phyloP scores from a whole-genome alignment of 2,888 invertebrate genomes.

The Platerodrilus igneus region DNA sequence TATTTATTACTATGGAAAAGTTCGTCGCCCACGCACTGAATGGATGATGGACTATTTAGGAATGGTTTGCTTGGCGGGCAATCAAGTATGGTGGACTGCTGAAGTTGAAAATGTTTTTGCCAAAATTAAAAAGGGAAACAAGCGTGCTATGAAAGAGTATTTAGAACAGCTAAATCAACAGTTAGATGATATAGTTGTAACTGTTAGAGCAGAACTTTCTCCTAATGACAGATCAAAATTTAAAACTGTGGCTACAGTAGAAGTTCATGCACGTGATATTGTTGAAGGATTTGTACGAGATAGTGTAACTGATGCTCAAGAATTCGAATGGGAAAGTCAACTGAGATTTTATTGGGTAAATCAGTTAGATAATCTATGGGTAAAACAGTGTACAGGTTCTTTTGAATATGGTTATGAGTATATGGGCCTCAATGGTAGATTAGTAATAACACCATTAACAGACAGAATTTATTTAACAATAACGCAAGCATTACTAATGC shows the following conservation, averaged over 20 bases:
- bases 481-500: constrained; percentile 88
- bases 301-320: constrained; percentile 76
- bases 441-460: constrained; percentile 89
- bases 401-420: constrained; percentile 95
- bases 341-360: constrained; percentile 88
- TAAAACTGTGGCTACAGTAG: constrained; percentile 83
- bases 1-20: constrained; percentile 79
- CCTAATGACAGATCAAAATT: constrained; percentile 83
- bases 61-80: constrained; percentile 59
- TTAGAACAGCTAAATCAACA: constrained; percentile 74
- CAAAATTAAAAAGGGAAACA: constrained; percentile 67
- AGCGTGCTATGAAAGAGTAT: constrained; percentile 88
- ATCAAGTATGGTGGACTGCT: constrained; percentile 94
- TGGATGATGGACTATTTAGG: constrained; percentile 91
- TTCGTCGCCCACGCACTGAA: constrained; percentile 62
- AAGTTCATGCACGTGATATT: constrained; percentile 89
- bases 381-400: constrained; percentile 78
- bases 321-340: constrained; percentile 94
- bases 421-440: constrained; percentile 87
- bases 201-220: constrained; percentile 65
- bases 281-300: constrained; percentile 75
- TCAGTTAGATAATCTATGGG: constrained; percentile 71
- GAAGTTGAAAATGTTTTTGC: constrained; percentile 88
- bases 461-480: constrained; percentile 90
- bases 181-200: constrained; percentile 77